A percentile compares a stretch with the other conserved stretches of the same genome.
Evolutionary conservation across 2,888 invertebrate genomes (phyloP).

Genomic region (Acleris laterana): DNA sequence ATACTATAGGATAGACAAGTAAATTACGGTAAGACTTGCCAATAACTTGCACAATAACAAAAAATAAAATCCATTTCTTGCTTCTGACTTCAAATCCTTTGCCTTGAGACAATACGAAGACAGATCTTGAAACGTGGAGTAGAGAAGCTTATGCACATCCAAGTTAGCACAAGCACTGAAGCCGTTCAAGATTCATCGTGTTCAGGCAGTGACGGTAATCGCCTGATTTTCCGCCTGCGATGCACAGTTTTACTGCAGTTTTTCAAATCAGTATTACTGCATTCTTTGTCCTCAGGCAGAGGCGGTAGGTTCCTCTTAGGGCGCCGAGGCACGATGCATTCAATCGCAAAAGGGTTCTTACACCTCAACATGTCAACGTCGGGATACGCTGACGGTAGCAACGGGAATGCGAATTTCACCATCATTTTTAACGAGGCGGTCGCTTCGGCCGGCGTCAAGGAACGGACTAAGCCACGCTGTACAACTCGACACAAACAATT

Average conservation of each 20-base stretch:
- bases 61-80: too few species aligned
- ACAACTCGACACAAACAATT: conserved; percentile 19
- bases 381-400: conserved; percentile 56
- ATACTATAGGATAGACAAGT: too few species aligned
- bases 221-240: conserved; percentile 63
- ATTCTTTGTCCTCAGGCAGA: conserved; percentile 74
- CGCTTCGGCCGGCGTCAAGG: conserved; percentile 22
- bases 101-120: conserved; percentile 1
- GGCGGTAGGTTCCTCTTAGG: conserved; percentile 69
- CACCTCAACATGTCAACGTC: conserved; percentile 72
- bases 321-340: conserved; percentile 68
- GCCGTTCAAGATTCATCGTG: conserved; percentile 68
- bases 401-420: conserved; percentile 66
- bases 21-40: too few species aligned
- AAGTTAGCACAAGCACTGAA: conserved; percentile 8
- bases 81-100: neutral
- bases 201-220: conserved; percentile 69
- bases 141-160: conserved; percentile 1
- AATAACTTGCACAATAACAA: too few species aligned
- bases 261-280: conserved; percentile 65
- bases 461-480: conserved; percentile 15
- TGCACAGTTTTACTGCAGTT: conserved; percentile 60
- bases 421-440: conserved; percentile 44
- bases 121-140: neutral
- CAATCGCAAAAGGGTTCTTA: conserved; percentile 66